Evolutionary conservation across 2,113 vertebrate species (phyloP).

Genomic region (Melanotaenia duboulayi): DNA sequence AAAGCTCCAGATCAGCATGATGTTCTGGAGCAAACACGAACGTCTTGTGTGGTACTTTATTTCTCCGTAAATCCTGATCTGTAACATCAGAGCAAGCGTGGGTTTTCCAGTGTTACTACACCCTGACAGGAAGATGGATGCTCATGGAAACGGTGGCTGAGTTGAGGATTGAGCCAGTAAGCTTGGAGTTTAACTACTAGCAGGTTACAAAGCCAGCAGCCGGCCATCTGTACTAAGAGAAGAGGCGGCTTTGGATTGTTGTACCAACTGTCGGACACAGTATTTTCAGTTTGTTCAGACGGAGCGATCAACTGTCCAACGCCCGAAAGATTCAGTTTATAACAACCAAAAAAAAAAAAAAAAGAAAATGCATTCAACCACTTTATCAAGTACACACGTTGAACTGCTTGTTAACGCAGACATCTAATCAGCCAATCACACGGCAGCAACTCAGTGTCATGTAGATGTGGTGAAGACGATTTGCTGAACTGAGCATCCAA

Average conservation of each 20-base stretch:
- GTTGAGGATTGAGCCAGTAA: slow-evolving; percentile 6
- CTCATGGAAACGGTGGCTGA: slow-evolving; percentile 5
- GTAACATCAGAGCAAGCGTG: neutral
- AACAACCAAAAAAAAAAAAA: too few relatives aligned
- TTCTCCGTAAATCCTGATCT: neutral
- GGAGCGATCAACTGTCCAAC: neutral
- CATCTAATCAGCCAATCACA: too few relatives aligned
- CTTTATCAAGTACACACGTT: too few relatives aligned
- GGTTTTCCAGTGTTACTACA: neutral
- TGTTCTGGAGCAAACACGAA: neutral
- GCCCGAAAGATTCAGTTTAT: too few relatives aligned
- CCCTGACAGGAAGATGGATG: slow-evolving; percentile 15
- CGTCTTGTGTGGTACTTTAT: too few relatives aligned
- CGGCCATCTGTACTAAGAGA: neutral
- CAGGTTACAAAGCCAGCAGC: slow-evolving; percentile 16
- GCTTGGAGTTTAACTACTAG: slow-evolving; percentile 18
- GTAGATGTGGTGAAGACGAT: too few relatives aligned
- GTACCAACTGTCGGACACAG: neutral
- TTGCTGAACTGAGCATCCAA: too few relatives aligned
- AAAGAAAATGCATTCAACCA: too few relatives aligned
- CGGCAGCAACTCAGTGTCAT: too few relatives aligned
- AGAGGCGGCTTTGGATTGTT: neutral
- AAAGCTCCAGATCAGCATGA: neutral
- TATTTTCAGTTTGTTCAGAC: neutral
- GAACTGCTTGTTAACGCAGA: too few relatives aligned